These are phyloP conservation scores for Hirtodrosophila cameraria DNA, from an alignment of 2,888 invertebrate species.

Conservation along the genomic window DNA sequence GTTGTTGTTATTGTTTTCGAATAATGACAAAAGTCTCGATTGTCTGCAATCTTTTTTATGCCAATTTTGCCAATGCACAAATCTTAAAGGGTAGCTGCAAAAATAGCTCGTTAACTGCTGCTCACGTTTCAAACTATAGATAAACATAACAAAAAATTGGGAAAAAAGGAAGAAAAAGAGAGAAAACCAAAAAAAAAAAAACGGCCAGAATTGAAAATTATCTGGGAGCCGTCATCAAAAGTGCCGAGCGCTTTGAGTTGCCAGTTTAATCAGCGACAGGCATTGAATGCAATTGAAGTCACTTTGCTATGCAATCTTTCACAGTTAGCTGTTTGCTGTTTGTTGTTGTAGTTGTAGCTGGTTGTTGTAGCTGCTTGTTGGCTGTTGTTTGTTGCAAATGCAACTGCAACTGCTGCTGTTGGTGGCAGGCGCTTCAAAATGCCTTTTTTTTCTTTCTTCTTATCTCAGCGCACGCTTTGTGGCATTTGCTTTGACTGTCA, in stretches of 20 bases:
- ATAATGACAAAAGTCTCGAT: slow-evolving; percentile 69
- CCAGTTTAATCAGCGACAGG: slow-evolving; percentile 70
- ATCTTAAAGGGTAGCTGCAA: slow-evolving; percentile 63
- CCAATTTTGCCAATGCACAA: slow-evolving; percentile 56
- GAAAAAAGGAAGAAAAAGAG: background rate
- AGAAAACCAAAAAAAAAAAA: slow-evolving; percentile 33
- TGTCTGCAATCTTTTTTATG: slow-evolving; percentile 67
- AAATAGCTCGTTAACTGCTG: slow-evolving; percentile 67
- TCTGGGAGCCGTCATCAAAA: slow-evolving; percentile 67
- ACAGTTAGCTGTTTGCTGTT: slow-evolving; percentile 51
- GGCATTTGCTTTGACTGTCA: slow-evolving; percentile 58
- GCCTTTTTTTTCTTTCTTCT: slow-evolving; percentile 9
- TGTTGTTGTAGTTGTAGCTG: slow-evolving; percentile 15
- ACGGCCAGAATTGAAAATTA: slow-evolving; percentile 78
- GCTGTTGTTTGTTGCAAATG: slow-evolving; percentile 11
- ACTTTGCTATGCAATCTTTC: slow-evolving; percentile 77
- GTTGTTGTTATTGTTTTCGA: background rate
- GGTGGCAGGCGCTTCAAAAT: slow-evolving; percentile 26
- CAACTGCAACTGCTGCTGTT: slow-evolving; percentile 17
- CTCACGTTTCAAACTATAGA: slow-evolving; percentile 63
- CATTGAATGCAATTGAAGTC: slow-evolving; percentile 73
- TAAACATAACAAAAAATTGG: slow-evolving; percentile 1
- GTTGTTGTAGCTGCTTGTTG: slow-evolving; percentile 8
- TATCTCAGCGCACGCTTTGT: slow-evolving; percentile 58
- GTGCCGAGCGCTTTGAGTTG: slow-evolving; percentile 52